Percentiles rank a stretch among this genome's conserved stretches.
phyloP scores from a whole-genome alignment of 2,797 vertebrate species.

The Poeciliopsis paucimaculata region DNA sequence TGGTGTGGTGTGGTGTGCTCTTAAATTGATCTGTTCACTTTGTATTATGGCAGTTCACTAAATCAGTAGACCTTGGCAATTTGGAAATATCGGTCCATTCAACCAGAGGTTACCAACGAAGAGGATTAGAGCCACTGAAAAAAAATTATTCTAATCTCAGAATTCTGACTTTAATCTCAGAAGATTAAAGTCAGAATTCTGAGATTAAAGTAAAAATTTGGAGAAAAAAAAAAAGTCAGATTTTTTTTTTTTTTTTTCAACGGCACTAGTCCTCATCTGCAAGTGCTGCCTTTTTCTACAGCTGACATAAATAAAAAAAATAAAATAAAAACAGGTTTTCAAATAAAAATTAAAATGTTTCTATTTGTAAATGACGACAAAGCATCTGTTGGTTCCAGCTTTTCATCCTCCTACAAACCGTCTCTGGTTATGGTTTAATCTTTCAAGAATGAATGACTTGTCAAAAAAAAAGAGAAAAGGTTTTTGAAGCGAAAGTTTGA shows the following conservation, averaged over 20 bases:
- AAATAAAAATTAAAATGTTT: conserved; percentile 1
- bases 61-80: not conserved
- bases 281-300: conserved; percentile 11
- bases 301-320: conserved; percentile 23
- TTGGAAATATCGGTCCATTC: conserved; percentile 21
- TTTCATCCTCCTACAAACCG: not conserved
- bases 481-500: not conserved
- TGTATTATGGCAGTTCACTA: not conserved
- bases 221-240: no score
- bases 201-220: not conserved
- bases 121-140: no score
- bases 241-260: no score
- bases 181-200: no score
- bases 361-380: not conserved
- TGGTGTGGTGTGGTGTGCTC: not conserved
- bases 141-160: no score
- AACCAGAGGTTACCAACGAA: not conserved
- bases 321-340: conserved; percentile 1
- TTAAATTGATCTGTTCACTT: not conserved
- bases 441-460: conserved; percentile 12
- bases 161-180: no score
- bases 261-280: no score
- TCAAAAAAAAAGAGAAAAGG: conserved; percentile 41
- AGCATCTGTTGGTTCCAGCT: not conserved
- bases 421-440: not conserved